Evolutionary conservation across 2,113 vertebrate species (phyloP), one percentile per base, ranked within the genome.

Genomic region (Spheniscus mendiculus): DNA sequence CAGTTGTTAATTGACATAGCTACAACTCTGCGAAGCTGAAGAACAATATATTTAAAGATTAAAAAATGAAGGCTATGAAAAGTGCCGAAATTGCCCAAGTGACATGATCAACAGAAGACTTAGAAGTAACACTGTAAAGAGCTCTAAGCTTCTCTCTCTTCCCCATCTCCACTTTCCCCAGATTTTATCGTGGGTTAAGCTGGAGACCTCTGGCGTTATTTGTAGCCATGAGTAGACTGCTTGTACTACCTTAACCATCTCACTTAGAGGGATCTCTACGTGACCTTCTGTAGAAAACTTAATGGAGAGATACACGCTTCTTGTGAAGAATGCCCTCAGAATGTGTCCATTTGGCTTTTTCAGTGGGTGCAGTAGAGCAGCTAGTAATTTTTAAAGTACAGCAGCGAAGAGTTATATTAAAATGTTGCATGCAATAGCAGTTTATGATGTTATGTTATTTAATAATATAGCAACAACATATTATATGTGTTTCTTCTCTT

Each of bases 401-500:
- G 34, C 23, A 71, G 7, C 50, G 52, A 63, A 50, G 29, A 53
- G 19, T 69, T 87, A 27, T 12, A 16, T 72, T 69, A 80, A 85
- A 84, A 84, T 34, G 6, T 86, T 91, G 14, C 34, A 36, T 6
- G 7, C 5, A 65, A 34, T 62, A 53, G 21, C 25, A 58, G 11
- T 77, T 72, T 73, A 71, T 36, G 70, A 34, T 40, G 30, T n/a
- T 42, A 42, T 6, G 9, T 59, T 70, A 77, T 53, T 73, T 76
- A 80, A 77, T 91, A 82, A 70, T 66, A 70, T 5, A 70, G 12
- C 80, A 62, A 69, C 30, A 79, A 76, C 6, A 5, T 73, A 32
- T 38, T 58, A 17, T 82, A 20, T 93, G 6, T 84, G 16, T 92
- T 83, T 90, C 70, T 97, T 96, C 70, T 89, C 98, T 97, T 93